These are phyloP conservation scores for Oscheius sp. DNA, from an alignment of 1,140 invertebrate species.

Conservation along the genomic window DNA sequence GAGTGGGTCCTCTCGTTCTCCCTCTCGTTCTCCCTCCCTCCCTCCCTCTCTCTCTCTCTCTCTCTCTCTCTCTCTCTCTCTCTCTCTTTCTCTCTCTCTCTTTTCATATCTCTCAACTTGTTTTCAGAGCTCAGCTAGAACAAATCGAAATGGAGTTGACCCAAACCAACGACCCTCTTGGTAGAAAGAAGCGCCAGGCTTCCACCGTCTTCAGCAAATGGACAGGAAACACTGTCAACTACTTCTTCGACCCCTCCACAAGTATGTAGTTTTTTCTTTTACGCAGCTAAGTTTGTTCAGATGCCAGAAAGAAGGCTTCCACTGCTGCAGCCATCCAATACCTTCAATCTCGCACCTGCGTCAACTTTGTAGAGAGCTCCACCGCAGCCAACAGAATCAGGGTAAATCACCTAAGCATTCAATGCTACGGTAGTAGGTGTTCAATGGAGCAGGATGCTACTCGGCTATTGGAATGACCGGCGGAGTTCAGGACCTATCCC, in stretches of 20 bases:
- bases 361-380: slow-evolving; percentile 7
- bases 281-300: background rate
- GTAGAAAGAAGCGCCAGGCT: background rate
- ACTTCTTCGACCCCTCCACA: background rate
- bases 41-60: background rate
- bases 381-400: slow-evolving; percentile 24
- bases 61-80: background rate
- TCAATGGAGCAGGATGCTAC: slow-evolving; percentile 30
- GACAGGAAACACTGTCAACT: slow-evolving; percentile 1
- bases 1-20: slow-evolving; percentile 7
- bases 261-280: background rate
- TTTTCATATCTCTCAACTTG: background rate
- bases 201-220: background rate
- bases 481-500: slow-evolving; percentile 27
- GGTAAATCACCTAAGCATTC: background rate
- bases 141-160: background rate
- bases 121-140: background rate
- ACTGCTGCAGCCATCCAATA: background rate
- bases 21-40: background rate
- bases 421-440: background rate
- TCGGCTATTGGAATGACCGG: slow-evolving; percentile 22
- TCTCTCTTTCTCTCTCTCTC: background rate
- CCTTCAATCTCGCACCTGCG: slow-evolving; percentile 3
- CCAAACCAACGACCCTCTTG: background rate
- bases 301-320: background rate